Evolutionary conservation across 2,888 invertebrate species (phyloP).

Genomic region (Callyntrura guangdongensis): DNA sequence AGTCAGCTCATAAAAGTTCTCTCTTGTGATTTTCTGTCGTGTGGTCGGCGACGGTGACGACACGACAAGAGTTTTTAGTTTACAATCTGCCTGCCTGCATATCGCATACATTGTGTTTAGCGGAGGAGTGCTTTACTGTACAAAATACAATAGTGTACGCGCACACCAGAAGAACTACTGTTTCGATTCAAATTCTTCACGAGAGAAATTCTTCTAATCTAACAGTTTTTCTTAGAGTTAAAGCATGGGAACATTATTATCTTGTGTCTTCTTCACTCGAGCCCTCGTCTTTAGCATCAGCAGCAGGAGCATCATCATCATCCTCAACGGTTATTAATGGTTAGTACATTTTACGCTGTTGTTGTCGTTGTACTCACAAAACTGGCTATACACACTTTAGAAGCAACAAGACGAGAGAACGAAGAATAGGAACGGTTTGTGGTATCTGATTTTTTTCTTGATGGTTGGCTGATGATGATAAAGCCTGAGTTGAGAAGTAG

Average conservation of each 20-base stretch:
- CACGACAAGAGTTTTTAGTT: conserved; percentile 44
- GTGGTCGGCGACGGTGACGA: conserved; percentile 63
- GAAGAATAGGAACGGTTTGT: conserved; percentile 54
- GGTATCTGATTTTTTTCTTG: conserved; percentile 58
- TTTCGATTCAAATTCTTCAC: conserved; percentile 28
- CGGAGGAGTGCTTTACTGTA: neutral
- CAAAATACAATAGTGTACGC: conserved; percentile 16
- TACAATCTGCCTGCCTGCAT: neutral
- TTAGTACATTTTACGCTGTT: conserved; percentile 4
- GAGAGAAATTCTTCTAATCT: conserved; percentile 44
- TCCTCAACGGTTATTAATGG: conserved; percentile 53
- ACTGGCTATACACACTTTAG: conserved; percentile 1
- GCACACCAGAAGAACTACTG: conserved; percentile 46
- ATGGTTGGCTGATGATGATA: conserved; percentile 41
- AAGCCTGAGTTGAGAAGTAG: conserved; percentile 16
- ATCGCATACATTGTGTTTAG: neutral
- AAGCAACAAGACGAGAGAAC: conserved; percentile 29
- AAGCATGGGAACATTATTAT: conserved; percentile 62
- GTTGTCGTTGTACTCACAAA: conserved; percentile 8
- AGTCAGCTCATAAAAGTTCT: conserved; percentile 51
- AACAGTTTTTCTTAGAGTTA: conserved; percentile 47
- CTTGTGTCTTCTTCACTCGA: conserved; percentile 26
- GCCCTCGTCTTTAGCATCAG: neutral
- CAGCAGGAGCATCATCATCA: neutral
- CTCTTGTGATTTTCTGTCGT: conserved; percentile 59